Base-by-base conservation (phyloP, 2,888 invertebrate genomes). In the Muscina levida region DNA sequence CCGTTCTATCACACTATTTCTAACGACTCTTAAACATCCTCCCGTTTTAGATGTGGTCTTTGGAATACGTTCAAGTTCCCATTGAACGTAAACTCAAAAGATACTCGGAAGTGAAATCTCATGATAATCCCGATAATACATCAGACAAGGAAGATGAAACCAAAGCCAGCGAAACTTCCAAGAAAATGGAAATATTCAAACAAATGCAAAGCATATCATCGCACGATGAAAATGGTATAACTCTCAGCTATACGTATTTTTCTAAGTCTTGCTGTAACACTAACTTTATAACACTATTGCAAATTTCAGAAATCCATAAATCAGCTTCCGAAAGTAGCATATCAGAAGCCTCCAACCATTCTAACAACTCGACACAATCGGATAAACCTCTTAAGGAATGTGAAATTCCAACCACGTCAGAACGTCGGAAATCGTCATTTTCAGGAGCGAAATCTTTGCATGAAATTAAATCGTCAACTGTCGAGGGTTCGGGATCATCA, bases 1-100 rank as follows among this genome's bases (percentile, higher is more conserved):
- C n/a, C n/a, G n/a, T n/a, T n/a, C n/a, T n/a, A n/a, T n/a, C n/a
- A n/a, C n/a, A n/a, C 15, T 48, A 48, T 15, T 17, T 48, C 31
- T 5, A 5, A 57, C n/a, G 53, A 53, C n/a, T 57, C 15, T 39
- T 62, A 4, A n/a, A 5, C 17, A 59, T 59, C 2, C 26, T 15
- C 31, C n/a, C 2, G 13, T 44, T 39, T 8, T 88, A 97, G 97
- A 98, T 98, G 98, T 98, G 98, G 98, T 97, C 97, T 10, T 93
- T 98, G 87, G 97, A 98, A 90, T 97, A 97, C 89, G 94, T 97
- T 59, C 96, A 97, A 92, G 95, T 96, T 62, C 95, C 95, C 17
- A 89, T 90, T 73, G 90, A 90, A 82, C 87, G 88, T 67, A 89
- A 89, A 82, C 83, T 90, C 0, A 91, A 92, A 80, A 85, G 90